Percentiles rank a stretch among this genome's conserved stretches.
Conservation (phyloP, 2,797 vertebrate genomes). For the Borostomias antarcticus region DNA sequence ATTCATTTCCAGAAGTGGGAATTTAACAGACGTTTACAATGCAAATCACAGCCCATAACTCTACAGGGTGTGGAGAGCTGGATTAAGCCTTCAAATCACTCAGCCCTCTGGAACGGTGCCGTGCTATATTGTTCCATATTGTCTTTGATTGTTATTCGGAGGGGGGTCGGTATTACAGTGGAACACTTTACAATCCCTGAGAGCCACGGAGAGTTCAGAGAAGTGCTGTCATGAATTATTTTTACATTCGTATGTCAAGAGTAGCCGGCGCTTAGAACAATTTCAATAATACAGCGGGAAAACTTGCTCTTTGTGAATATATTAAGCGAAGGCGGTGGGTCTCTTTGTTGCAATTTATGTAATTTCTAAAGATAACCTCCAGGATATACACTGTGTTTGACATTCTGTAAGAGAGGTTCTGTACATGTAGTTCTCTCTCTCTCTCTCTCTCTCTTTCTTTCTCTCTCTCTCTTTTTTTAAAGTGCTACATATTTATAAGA, state of each 20-base stretch:
- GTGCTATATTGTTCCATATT: conserved; percentile 58
- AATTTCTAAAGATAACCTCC: conserved; percentile 71
- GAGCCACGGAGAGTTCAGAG: conserved; percentile 55
- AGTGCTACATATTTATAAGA: conserved; percentile 76
- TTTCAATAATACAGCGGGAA: conserved; percentile 60
- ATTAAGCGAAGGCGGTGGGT: conserved; percentile 57
- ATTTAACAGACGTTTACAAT: conserved; percentile 76
- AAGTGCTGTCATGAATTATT: conserved; percentile 50
- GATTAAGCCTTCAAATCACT: conserved; percentile 76
- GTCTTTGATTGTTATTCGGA: conserved; percentile 59
- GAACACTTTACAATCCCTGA: conserved; percentile 52
- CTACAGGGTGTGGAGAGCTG: conserved; percentile 57
- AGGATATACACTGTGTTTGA: conserved; percentile 65
- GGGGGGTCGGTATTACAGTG: conserved; percentile 53
- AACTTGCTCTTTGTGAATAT: conserved; percentile 53
- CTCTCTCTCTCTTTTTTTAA: conserved; percentile 46
- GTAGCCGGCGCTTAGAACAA: conserved; percentile 45
- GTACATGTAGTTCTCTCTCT: conserved; percentile 67
- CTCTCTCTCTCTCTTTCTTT: no score
- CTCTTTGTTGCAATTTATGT: conserved; percentile 67
- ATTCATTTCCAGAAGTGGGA: conserved; percentile 74
- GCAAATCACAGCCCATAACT: conserved; percentile 75
- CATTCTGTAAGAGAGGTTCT: conserved; percentile 70
- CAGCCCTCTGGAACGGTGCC: conserved; percentile 50
- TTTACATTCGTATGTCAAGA: conserved; percentile 48